Percentiles rank a stretch among this genome's conserved stretches.
Evolutionary conservation across 2,113 vertebrate species (phyloP).

Genomic region (Pagrus major): DNA sequence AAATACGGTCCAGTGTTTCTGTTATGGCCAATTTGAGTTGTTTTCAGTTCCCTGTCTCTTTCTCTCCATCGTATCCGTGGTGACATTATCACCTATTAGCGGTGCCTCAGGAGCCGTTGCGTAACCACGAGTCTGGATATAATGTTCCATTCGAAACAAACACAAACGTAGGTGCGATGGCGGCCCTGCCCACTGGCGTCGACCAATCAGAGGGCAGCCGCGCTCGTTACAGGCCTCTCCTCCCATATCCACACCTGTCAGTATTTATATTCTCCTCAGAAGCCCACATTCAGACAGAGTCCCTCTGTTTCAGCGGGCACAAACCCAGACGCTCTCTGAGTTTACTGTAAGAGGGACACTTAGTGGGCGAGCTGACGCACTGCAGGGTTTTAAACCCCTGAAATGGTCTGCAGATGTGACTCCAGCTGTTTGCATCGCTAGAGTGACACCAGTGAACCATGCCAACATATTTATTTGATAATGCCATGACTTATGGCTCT

Average conservation of each 20-base stretch:
- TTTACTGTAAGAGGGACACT: constrained; percentile 59
- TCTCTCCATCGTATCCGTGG: constrained; percentile 35
- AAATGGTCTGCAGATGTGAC: constrained; percentile 44
- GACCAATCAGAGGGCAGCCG: constrained; percentile 62
- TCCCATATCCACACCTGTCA: constrained; percentile 74
- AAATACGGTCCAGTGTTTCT: constrained; percentile 28
- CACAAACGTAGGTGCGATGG: constrained; percentile 69
- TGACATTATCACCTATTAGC: constrained; percentile 60
- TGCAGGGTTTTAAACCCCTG: constrained; percentile 40
- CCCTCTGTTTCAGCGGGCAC: constrained; percentile 70
- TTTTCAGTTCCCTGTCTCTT: constrained; percentile 21
- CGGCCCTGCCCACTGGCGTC: constrained; percentile 44
- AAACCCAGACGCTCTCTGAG: constrained; percentile 20
- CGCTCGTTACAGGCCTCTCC: constrained; percentile 69
- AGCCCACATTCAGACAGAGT: constrained; percentile 72
- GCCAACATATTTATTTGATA: neutral
- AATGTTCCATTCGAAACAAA: constrained; percentile 73
- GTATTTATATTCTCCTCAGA: constrained; percentile 69
- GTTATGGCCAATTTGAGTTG: constrained; percentile 29
- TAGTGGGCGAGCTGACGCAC: constrained; percentile 57
- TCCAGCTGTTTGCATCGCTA: neutral
- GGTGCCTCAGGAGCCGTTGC: constrained; percentile 65
- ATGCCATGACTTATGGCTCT: neutral
- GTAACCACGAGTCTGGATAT: constrained; percentile 63
- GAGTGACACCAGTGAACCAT: neutral